phyloP scores from a whole-genome alignment of 2,888 invertebrate genomes.

The Masnerella sp. region DNA sequence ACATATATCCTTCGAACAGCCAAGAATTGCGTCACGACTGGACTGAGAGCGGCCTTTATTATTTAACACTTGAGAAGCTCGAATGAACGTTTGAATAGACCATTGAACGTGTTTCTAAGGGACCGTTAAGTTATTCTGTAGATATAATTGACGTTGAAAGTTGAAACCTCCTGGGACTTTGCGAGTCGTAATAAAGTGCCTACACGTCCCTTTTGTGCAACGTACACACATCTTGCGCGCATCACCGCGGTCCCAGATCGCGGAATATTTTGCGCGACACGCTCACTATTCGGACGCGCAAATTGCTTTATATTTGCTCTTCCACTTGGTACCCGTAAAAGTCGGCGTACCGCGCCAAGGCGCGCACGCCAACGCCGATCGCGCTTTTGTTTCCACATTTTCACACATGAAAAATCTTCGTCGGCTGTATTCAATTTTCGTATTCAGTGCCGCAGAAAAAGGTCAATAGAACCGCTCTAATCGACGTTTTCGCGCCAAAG shows the following conservation, averaged over 20 bases:
- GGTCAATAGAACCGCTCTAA: slow-evolving; percentile 45
- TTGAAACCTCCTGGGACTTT: slow-evolving; percentile 72
- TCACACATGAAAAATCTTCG: slow-evolving; percentile 48
- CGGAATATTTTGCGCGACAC: slow-evolving; percentile 14
- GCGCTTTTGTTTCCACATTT: slow-evolving; percentile 52
- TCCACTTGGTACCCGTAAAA: slow-evolving; percentile 43
- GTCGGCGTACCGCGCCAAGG: slow-evolving; percentile 20
- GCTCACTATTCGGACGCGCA: slow-evolving; percentile 37
- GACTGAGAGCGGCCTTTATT: slow-evolving; percentile 73
- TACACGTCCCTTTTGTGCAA: slow-evolving; percentile 60
- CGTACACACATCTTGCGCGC: slow-evolving; percentile 27
- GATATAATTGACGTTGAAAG: slow-evolving; percentile 76
- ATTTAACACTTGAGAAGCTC: slow-evolving; percentile 76
- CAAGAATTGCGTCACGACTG: slow-evolving; percentile 70
- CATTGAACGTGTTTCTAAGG: slow-evolving; percentile 76
- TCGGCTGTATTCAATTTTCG: slow-evolving; percentile 53
- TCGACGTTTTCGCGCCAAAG: slow-evolving; percentile 31
- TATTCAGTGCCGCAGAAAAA: slow-evolving; percentile 40
- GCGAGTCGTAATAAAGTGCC: slow-evolving; percentile 70
- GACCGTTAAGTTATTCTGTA: slow-evolving; percentile 77
- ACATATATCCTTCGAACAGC: slow-evolving; percentile 60
- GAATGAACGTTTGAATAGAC: slow-evolving; percentile 76
- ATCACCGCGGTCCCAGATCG: neutral
- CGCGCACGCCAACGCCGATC: slow-evolving; percentile 21
- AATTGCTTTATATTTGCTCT: slow-evolving; percentile 58